These are phyloP conservation scores for Sparus aurata DNA, from an alignment of 2,797 vertebrate genomes.

Conservation along the genomic window DNA sequence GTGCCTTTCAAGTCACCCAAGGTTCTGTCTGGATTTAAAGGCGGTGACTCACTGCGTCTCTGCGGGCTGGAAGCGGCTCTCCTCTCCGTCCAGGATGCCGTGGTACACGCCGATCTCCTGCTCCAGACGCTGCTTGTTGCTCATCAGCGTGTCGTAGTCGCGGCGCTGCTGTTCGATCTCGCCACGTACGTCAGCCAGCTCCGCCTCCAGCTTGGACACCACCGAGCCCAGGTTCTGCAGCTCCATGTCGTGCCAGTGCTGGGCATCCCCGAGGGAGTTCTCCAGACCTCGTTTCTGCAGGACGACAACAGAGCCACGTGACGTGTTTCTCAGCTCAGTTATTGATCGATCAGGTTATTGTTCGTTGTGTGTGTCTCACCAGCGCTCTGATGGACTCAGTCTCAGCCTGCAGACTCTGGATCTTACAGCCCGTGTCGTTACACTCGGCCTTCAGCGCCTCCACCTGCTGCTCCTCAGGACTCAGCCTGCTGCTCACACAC, in stretches of 20 bases:
- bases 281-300: conserved; percentile 93
- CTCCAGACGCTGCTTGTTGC: conserved; percentile 90
- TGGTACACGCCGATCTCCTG: conserved; percentile 91
- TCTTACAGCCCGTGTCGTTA: conserved; percentile 87
- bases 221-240: conserved; percentile 93
- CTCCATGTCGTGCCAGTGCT: conserved; percentile 94
- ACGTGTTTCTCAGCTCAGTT: background rate
- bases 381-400: conserved; percentile 92
- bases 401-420: conserved; percentile 95
- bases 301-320: background rate
- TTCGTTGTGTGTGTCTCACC: conserved; percentile 71
- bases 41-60: conserved; percentile 29
- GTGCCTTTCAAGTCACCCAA: no score
- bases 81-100: conserved; percentile 92
- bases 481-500: conserved; percentile 77
- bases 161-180: conserved; percentile 91
- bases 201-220: conserved; percentile 91
- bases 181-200: conserved; percentile 88
- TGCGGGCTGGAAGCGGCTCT: conserved; percentile 82
- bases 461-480: conserved; percentile 90
- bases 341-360: background rate
- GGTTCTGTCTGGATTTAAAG: no score
- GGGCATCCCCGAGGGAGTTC: conserved; percentile 90
- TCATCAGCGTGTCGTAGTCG: conserved; percentile 88
- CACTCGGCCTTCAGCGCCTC: conserved; percentile 89